Base-by-base conservation (phyloP, 2,113 vertebrate genomes). In the Poeciliopsis occidentalis region DNA sequence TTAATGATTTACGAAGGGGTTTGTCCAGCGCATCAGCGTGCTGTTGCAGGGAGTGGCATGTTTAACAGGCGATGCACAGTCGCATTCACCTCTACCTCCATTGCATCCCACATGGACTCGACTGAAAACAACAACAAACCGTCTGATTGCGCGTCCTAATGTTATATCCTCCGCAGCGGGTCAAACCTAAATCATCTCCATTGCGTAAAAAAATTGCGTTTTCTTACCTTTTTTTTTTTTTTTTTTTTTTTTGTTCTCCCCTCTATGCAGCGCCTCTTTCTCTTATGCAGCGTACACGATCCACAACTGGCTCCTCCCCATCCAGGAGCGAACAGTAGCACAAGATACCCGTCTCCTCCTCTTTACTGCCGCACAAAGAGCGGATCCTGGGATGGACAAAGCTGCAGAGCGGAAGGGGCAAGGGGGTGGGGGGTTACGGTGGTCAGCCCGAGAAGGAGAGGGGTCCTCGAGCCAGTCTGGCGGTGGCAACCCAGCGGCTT, bases 11-110 rank as follows among this genome's bases (percentile, higher is more conserved):
- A 75, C 75, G 70, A 61, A 69, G 64, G 63, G 83, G 77, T 88
- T 80, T 84, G 87, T 68, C 26, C 76, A 83, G 84, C 80, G 86
- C 86, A 91, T 90, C 90, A 90, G 73, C 83, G 17, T 76, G 85
- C 75, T 86, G 72, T 93, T 89, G 87, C 92, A 95, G 94, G 94
- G 94, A 95, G 94, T 95, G 94, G 94, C 94, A 93, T 90, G 89
- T 85, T 90, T 89, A 88, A 90, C 64, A 76, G 73, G 63, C 76
- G 51, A 57, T 82, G 72, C 72, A 78, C 76, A 57, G 83, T 81
- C 79, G 78, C 78, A 69, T 80, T 71, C 67, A 87, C 71, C 78
- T 89, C 69, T 77, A 82, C 60, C 70, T 81, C 64, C 30, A 57
- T 4, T n/a, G 47, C 34, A 31, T 63, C 67, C 71, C 31, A 47